Evolutionary conservation across 2,888 invertebrate species (phyloP).

Genomic region (Ctena decussata): DNA sequence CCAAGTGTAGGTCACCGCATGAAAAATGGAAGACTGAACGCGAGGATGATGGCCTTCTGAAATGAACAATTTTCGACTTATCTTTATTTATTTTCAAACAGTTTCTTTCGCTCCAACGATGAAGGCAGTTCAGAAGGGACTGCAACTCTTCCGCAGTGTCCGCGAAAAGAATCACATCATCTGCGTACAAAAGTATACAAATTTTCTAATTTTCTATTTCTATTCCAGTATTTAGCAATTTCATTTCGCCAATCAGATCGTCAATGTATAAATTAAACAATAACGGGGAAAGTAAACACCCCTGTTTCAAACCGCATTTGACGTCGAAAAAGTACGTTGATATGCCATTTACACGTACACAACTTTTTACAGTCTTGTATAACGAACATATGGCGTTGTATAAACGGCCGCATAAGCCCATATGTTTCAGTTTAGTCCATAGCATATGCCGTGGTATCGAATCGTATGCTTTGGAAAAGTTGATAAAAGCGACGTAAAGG

Average conservation of each 20-base stretch:
- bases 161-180: not conserved
- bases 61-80: conserved; percentile 1
- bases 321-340: conserved; percentile 11
- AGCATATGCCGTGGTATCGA: not conserved
- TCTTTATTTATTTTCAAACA: not conserved
- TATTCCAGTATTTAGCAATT: not conserved
- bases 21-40: not conserved
- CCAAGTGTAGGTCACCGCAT: not conserved
- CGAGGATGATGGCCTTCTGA: not conserved
- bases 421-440: not conserved
- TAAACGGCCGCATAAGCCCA: not conserved
- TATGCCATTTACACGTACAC: not conserved
- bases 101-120: not conserved
- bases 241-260: not conserved
- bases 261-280: conserved; percentile 9
- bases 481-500: not conserved
- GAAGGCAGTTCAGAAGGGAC: not conserved
- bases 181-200: not conserved
- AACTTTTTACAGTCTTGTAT: not conserved
- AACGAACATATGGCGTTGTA: not conserved
- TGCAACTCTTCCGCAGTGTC: not conserved
- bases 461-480: conserved; percentile 10
- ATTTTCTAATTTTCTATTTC: not conserved
- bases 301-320: conserved; percentile 1
- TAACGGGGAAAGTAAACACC: not conserved